A percentile compares a stretch with the other conserved stretches of the same genome.
Conservation (phyloP, 2,797 vertebrate species). For the Mus spretus region DNA sequence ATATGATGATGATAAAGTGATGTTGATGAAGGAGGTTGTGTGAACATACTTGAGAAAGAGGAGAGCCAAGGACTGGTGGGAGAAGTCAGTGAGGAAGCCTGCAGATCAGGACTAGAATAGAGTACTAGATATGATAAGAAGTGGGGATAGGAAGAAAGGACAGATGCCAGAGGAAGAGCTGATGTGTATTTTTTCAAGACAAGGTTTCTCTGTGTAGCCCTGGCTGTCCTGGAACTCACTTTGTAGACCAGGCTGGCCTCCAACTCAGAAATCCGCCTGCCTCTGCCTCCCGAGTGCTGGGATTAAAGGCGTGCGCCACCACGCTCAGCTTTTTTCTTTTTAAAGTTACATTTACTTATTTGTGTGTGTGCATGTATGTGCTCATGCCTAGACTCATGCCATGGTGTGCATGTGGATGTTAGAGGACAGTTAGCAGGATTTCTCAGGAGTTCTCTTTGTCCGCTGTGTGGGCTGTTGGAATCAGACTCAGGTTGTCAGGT, state of each 20-base stretch:
- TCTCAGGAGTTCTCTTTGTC: not conserved
- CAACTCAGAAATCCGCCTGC: no score
- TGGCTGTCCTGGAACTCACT: no score
- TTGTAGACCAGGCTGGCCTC: no score
- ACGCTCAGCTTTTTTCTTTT: no score
- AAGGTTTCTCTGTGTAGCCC: no score
- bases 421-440: not conserved
- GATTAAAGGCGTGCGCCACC: no score
- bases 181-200: not conserved
- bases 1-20: not conserved
- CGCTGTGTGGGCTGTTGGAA: not conserved
- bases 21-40: not conserved
- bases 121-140: not conserved
- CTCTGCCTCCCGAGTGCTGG: no score
- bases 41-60: not conserved
- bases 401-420: not conserved
- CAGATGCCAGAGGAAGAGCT: not conserved
- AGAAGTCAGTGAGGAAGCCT: not conserved
- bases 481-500: not conserved
- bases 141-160: not conserved
- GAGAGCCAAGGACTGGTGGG: not conserved
- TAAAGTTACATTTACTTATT: not conserved
- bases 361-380: not conserved
- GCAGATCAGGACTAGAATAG: not conserved
- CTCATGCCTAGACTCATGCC: not conserved